Percentiles rank a stretch among this genome's conserved stretches.
Evolutionary conservation across 1,140 invertebrate species (phyloP).

Genomic region (Drosophila watanabei): DNA sequence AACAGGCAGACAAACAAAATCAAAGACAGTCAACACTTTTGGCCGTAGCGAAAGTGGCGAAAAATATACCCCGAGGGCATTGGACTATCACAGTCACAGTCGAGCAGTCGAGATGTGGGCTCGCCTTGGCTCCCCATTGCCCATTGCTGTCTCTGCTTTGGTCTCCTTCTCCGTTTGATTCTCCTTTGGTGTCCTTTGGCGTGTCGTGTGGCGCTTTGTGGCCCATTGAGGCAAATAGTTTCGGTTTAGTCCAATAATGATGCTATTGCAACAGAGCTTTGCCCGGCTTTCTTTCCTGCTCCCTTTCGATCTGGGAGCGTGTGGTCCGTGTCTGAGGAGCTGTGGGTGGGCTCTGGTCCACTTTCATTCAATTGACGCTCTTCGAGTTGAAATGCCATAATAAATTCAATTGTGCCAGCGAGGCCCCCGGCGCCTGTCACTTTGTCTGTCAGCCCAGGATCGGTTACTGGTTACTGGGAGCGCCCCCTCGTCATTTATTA

Average conservation of each 20-base stretch:
- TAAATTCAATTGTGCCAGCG: slow-evolving; percentile 79
- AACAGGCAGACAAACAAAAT: slow-evolving; percentile 73
- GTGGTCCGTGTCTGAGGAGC: background rate
- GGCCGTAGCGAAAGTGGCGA: slow-evolving; percentile 69
- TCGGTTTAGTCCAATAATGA: slow-evolving; percentile 81
- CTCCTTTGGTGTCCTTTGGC: slow-evolving; percentile 28
- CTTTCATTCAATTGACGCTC: slow-evolving; percentile 81
- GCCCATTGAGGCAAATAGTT: slow-evolving; percentile 81
- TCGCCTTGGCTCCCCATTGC: slow-evolving; percentile 1
- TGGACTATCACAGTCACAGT: slow-evolving; percentile 44
- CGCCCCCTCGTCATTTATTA: slow-evolving; percentile 63
- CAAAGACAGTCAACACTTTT: slow-evolving; percentile 81
- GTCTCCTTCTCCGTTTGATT: slow-evolving; percentile 5
- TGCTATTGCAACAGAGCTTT: slow-evolving; percentile 68
- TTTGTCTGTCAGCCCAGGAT: slow-evolving; percentile 59
- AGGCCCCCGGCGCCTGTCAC: slow-evolving; percentile 57
- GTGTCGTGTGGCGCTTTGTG: slow-evolving; percentile 71
- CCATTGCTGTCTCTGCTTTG: slow-evolving; percentile 4
- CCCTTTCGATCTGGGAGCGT: slow-evolving; percentile 10
- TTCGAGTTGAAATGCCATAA: slow-evolving; percentile 78
- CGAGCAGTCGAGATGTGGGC: slow-evolving; percentile 23
- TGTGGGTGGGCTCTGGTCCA: slow-evolving; percentile 51
- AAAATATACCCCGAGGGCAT: slow-evolving; percentile 75
- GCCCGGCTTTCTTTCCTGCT: slow-evolving; percentile 7
- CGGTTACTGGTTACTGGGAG: slow-evolving; percentile 36